phyloP scores from a whole-genome alignment of 35 echinoderm and acorn worm genomes.

The Apostichopus parvimensis region DNA sequence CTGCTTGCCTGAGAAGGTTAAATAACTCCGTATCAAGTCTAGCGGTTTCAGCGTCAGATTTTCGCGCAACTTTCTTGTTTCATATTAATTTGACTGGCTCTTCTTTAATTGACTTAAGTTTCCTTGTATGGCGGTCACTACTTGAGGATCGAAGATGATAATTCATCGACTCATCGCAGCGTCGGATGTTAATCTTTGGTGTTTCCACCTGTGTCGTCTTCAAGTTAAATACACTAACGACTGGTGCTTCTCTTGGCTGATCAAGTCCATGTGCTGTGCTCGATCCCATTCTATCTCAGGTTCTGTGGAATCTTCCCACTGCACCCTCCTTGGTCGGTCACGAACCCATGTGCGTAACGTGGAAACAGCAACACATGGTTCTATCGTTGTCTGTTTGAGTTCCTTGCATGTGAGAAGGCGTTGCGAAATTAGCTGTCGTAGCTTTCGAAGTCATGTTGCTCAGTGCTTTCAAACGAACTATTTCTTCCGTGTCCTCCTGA shows the following conservation, averaged over 20 bases:
- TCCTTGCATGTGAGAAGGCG: neutral
- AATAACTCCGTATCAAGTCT: conserved; percentile 18
- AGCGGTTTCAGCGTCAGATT: neutral
- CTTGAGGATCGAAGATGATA: too few species aligned
- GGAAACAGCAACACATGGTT: conserved; percentile 38
- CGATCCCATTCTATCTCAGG: conserved; percentile 22
- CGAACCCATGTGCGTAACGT: conserved; percentile 49
- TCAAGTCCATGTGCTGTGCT: conserved; percentile 16
- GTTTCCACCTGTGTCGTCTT: conserved; percentile 13
- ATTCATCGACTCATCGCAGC: neutral
- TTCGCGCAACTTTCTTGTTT: neutral
- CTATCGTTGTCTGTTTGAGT: conserved; percentile 29
- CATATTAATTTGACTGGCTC: conserved; percentile 34
- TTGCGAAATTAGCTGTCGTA: neutral
- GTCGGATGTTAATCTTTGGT: neutral
- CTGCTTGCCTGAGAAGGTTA: conserved; percentile 27
- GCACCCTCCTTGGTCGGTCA: conserved; percentile 16
- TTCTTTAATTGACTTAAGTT: neutral
- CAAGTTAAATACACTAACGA: conserved; percentile 44
- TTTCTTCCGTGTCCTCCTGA: conserved; percentile 49
- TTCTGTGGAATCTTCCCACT: conserved; percentile 38
- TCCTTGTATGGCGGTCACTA: too few species aligned
- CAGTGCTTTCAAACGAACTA: neutral
- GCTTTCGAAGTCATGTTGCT: conserved; percentile 40
- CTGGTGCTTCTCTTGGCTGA: conserved; percentile 45